Conservation (phyloP, 2,113 vertebrate genomes). For the human region GRCh38 chr16:55058001-55058500, state of each 20-base stretch:
- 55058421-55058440: too few species aligned
- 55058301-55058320: neutral
- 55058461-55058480: neutral
- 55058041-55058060: neutral
- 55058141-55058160: neutral
- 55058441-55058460: rapidly evolving
- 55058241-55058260: neutral
- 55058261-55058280: neutral
- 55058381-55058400: neutral
- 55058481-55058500: neutral
- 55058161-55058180: neutral
- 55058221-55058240: neutral
- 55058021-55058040: neutral
- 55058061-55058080: neutral
- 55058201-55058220: rapidly evolving
- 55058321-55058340: neutral
- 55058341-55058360: too few species aligned
- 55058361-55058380: neutral
- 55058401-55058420: neutral
- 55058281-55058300: neutral
- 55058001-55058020: rapidly evolving
- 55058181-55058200: neutral
- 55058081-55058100: neutral
- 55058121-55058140: neutral
- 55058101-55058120: neutral